phyloP scores from a whole-genome alignment of 2,113 vertebrate genomes.

The Acrocephalus kingi region DNA sequence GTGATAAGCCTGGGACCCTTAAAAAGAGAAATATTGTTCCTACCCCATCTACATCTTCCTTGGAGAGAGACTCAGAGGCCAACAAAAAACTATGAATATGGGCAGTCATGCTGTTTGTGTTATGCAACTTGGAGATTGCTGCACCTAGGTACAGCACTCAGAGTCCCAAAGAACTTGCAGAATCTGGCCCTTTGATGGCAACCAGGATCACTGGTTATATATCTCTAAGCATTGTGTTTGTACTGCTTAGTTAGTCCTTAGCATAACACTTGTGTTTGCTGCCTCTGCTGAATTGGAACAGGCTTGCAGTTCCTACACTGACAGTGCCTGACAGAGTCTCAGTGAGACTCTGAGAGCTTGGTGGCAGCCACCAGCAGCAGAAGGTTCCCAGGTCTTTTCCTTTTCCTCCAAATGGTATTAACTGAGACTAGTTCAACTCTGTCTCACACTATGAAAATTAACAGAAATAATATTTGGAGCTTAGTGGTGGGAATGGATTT shows the following conservation, averaged over 20 bases:
- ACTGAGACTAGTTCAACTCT: neutral
- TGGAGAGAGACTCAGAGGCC: neutral
- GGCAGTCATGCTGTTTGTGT: neutral
- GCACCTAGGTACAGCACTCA: neutral
- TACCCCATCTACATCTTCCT: neutral
- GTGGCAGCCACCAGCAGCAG: neutral
- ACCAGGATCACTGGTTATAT: neutral
- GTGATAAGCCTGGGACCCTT: neutral
- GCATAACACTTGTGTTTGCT: neutral
- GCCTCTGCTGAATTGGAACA: neutral
- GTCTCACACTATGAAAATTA: neutral
- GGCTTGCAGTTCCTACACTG: neutral
- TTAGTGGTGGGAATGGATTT: neutral
- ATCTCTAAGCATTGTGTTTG: neutral
- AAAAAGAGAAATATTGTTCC: neutral
- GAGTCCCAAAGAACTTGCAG: neutral
- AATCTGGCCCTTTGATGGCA: neutral
- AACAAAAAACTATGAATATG: neutral
- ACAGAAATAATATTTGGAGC: neutral
- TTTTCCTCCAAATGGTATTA: neutral
- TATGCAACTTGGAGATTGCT: neutral
- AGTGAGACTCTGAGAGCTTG: neutral
- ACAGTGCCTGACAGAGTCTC: neutral
- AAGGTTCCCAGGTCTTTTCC: neutral
- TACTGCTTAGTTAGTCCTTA: neutral